Percentiles rank a stretch among this genome's conserved stretches.
These are phyloP conservation scores for Hemibagrus wyckioides DNA, from an alignment of 2,113 vertebrate genomes.

Conservation along the genomic window DNA sequence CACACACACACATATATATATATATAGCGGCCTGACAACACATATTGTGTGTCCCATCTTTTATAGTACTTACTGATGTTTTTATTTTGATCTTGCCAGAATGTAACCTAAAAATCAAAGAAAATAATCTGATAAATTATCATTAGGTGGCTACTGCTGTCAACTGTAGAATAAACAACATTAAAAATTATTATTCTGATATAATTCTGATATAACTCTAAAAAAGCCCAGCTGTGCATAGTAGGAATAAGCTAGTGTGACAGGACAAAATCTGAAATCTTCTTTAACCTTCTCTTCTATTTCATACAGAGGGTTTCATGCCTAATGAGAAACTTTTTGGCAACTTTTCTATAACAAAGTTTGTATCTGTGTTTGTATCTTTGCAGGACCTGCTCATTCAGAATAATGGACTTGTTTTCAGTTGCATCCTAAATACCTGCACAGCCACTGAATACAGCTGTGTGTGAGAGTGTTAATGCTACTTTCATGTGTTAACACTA, in stretches of 20 bases:
- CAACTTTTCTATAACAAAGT: background rate
- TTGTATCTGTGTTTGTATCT: background rate
- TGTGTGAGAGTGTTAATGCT: conserved; percentile 9
- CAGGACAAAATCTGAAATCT: background rate
- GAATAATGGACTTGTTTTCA: background rate
- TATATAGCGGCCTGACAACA: too few relatives aligned
- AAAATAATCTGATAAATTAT: too few relatives aligned
- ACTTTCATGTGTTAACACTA: background rate
- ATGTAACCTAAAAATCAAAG: too few relatives aligned
- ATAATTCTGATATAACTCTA: too few relatives aligned
- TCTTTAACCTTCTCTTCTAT: background rate
- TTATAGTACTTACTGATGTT: too few relatives aligned
- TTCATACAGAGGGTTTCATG: background rate
- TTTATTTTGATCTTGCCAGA: too few relatives aligned
- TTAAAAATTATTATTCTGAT: too few relatives aligned
- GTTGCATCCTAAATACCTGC: background rate
- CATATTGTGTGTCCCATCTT: too few relatives aligned
- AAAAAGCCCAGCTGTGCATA: background rate
- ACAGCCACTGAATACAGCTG: background rate
- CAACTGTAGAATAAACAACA: too few relatives aligned
- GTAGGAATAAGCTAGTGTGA: background rate
- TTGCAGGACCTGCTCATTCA: background rate
- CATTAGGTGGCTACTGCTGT: too few relatives aligned
- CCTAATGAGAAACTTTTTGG: background rate
- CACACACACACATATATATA: too few relatives aligned